A percentile compares a stretch with the other conserved stretches of the same genome.
Conservation (phyloP, 2,113 vertebrate genomes). For the Hippocampus barbouri region DNA sequence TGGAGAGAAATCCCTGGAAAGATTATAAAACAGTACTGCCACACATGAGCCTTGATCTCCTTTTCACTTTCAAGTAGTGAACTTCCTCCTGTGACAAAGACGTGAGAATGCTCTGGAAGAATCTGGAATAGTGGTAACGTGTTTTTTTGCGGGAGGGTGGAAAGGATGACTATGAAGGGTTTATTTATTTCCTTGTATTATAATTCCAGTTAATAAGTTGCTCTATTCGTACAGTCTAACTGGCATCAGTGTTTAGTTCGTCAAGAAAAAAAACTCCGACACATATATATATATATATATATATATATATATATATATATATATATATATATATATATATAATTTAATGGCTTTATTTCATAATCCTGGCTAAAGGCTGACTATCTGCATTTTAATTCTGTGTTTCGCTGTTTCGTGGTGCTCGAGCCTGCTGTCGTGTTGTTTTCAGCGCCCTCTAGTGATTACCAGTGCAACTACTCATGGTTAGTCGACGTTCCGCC, state of each 20-base stretch:
- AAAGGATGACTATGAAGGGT: conserved; percentile 15
- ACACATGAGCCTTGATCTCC: conserved; percentile 35
- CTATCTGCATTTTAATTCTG: conserved; percentile 59
- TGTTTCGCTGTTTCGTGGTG: conserved; percentile 70
- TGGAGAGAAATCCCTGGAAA: conserved; percentile 1
- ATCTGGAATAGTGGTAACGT: conserved; percentile 25
- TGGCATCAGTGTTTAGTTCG: conserved; percentile 67
- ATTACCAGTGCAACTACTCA: conserved; percentile 68
- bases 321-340: conserved; percentile 65
- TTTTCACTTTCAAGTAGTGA: conserved; percentile 11
- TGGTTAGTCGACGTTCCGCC: conserved; percentile 59
- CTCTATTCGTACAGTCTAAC: conserved; percentile 69
- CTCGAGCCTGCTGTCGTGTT: conserved; percentile 73
- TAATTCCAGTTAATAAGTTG: conserved; percentile 70
- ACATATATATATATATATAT: conserved; percentile 63
- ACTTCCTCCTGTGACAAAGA: conserved; percentile 16
- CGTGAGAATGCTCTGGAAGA: conserved; percentile 19
- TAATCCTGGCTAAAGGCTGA: conserved; percentile 59
- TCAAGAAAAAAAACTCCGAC: conserved; percentile 53
- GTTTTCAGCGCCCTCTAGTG: conserved; percentile 77
- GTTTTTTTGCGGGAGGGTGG: background rate
- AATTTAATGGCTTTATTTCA: conserved; percentile 66
- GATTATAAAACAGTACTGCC: conserved; percentile 8
- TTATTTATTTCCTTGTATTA: conserved; percentile 79
- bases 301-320: conserved; percentile 63